Percentiles rank a stretch among this genome's conserved stretches.
Conservation (phyloP, 1,140 invertebrate genomes). For the Cecropterus lyciades region DNA sequence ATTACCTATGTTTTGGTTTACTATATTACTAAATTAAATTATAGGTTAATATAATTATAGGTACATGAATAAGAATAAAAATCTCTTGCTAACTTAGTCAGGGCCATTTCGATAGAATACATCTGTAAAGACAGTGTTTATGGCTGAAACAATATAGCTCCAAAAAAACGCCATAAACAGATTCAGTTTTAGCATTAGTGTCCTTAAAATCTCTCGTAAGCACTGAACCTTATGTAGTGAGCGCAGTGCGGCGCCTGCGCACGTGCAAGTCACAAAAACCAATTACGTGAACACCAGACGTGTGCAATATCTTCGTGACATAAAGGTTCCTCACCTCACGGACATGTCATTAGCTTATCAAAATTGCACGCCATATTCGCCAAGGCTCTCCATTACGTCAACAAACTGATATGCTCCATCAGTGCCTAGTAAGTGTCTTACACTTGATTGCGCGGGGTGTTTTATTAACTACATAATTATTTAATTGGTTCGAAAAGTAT, state of each 20-base stretch:
- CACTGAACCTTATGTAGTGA: background rate
- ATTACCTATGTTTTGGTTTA: no score
- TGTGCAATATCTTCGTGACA: background rate
- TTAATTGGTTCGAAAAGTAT: background rate
- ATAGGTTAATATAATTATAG: no score
- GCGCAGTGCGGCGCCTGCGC: background rate
- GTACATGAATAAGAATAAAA: no score
- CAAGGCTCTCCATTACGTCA: background rate
- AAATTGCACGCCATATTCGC: background rate
- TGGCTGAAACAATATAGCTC: no score
- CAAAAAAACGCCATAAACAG: no score
- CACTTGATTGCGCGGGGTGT: background rate
- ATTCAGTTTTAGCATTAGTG: no score
- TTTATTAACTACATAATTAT: constrained; percentile 2
- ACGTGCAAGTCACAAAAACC: background rate
- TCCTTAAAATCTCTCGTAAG: no score
- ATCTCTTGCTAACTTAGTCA: no score
- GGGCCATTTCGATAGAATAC: no score
- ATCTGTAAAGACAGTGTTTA: no score
- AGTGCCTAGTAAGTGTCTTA: background rate
- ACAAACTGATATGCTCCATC: background rate
- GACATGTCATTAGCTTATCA: background rate
- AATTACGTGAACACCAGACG: no score
- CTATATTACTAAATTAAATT: no score
- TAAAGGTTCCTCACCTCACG: background rate